Evolutionary conservation across 2,797 vertebrate species (phyloP), one percentile per base, ranked within the genome.

Genomic region (Enteromius trimaculatus): DNA sequence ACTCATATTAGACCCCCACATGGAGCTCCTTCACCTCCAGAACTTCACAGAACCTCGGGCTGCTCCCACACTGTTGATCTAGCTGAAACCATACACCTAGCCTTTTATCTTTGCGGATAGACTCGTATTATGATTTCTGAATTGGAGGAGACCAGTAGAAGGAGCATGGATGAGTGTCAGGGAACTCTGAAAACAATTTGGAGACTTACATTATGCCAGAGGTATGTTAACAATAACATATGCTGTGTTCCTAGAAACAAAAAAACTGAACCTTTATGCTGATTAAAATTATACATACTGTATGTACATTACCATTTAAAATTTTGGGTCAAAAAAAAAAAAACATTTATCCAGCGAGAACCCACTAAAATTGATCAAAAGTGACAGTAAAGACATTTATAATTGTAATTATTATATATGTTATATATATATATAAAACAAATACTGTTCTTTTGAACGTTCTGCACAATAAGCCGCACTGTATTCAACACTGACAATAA

Each of bases 1-100:
- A 81, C 80, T 85, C 66, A 49, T 84, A 87, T 87, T 87, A 87
- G 87, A 88, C 86, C 86, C 85, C 85, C 82, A 87, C 85, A 79
- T 72, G 81, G 87, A 82, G 86, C 55, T 84, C 71, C 79, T 80
- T 77, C 86, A 90, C 88, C 88, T 87, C 78, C 80, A 79, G 60
- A 80, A 80, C 85, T 77, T 88, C 87, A 82, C 86, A 81, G 81
- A 65, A 80, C 72, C 37, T 78, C 39, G 42, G 77, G 60, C 71
- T 81, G 70, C 62, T 85, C 84, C 79, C 64, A 76, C 79, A 58
- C 66, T 85, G 86, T 84, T 88, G 86, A 86, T 86, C 85, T 89
- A 83, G 58, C 64, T 82, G 81, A 81, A 89, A 89, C 84, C 77
- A 21, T 84, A 85, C 79, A 88, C 79, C 66, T 78, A 11, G 80